Conservation (phyloP, 2,113 vertebrate genomes). For the Guaruba guarouba region DNA sequence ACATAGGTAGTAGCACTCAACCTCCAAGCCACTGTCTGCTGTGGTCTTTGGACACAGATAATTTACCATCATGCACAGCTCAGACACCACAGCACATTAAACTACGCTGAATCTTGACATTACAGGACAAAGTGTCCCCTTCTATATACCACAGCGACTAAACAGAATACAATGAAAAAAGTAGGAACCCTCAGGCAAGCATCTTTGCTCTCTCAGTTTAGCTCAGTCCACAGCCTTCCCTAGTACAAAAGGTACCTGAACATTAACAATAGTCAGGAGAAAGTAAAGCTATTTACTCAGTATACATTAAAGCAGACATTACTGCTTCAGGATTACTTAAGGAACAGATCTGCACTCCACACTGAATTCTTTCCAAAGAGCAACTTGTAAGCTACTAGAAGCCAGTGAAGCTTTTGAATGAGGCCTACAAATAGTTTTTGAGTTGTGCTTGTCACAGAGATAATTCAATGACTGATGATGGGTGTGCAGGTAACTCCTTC, state of each 20-base stretch:
- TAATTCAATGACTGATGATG: rapidly evolving
- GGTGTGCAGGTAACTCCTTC: background rate
- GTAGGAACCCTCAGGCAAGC: background rate
- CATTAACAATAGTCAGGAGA: background rate
- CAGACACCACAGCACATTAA: background rate
- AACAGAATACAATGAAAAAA: background rate
- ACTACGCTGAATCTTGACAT: background rate
- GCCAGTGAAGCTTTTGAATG: background rate
- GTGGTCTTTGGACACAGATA: background rate
- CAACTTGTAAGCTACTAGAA: background rate
- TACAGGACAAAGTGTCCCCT: background rate
- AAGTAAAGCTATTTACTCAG: background rate
- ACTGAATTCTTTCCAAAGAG: background rate
- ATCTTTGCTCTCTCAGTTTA: background rate
- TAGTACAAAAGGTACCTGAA: background rate
- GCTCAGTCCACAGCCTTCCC: background rate
- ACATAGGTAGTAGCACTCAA: background rate
- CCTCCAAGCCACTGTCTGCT: background rate
- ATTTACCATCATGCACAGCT: background rate
- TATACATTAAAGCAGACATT: background rate
- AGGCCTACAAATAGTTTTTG: background rate
- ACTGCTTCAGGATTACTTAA: background rate
- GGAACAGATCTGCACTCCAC: background rate
- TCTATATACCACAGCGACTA: background rate
- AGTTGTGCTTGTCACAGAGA: background rate